Evolutionary conservation across 2,797 vertebrate genomes (phyloP), one percentile per base, ranked within the genome.

Genomic region (Cichlasoma orientale): DNA sequence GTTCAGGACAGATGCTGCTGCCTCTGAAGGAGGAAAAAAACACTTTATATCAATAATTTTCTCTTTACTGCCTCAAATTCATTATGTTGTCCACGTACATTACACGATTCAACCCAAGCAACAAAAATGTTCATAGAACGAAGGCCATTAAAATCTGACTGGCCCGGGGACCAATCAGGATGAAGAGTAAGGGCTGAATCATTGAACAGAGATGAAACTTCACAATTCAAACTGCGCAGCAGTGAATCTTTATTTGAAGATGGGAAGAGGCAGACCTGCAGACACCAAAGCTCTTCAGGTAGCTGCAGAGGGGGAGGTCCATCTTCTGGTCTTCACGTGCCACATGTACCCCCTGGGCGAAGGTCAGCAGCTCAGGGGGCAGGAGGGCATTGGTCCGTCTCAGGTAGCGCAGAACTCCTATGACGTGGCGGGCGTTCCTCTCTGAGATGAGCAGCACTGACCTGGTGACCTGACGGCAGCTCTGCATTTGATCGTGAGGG

Each of bases 401-500:
- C 73, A 96, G 86, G 82, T 94, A 96, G 3, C 93, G 93, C 61
- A 95, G 73, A 14, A 96, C 47, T 0, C 94, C 95, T 0, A 88
- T 74, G 0, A 94, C 83, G 5, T 96, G 95, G 7, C 85, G 57
- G 7, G 87, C 73, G 27, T 95, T 94, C 76, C 55, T 91, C 88
- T 96, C 96, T 0, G 95, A 94, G 76, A 96, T 80, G 58, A 96
- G 88, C 78, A 96, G 76, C 75, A 96, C 74, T 0, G 96, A 96
- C 47, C 85, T 89, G 59, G 78, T 53, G 8, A 63, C 59, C 7
- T 0, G 27, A 23, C 71, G 27, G 12, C 11, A 1, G 50, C 27
- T 57, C 7, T 38, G 16, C 0, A n/a, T 5, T 21, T 63, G 72
- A 27, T 68, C 68, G 74, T 79, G 77, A 12, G 47, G 55, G 2